These are phyloP conservation scores for Montipora cactus DNA, from an alignment of 64 coral and sea anemone species.

Conservation along the genomic window DNA sequence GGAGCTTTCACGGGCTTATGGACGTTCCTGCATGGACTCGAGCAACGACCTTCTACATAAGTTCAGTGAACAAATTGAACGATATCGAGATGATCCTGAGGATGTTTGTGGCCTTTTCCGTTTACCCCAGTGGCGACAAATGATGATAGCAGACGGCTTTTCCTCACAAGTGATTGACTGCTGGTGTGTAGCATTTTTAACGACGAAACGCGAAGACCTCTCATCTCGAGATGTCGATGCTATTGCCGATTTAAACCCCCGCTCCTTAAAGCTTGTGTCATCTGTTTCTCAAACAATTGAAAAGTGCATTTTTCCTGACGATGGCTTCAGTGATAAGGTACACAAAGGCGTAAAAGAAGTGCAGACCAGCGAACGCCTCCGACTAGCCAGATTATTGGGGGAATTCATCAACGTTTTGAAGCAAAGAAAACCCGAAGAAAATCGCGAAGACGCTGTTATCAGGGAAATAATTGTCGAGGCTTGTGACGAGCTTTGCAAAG, in stretches of 20 bases:
- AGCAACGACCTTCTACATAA: not conserved
- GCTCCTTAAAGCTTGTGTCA: not conserved
- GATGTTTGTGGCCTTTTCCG: slow-evolving; percentile 2
- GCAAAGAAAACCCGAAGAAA: not conserved
- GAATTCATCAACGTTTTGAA: slow-evolving; percentile 37
- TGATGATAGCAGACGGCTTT: slow-evolving; percentile 35
- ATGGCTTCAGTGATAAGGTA: not conserved
- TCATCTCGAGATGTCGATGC: slow-evolving; percentile 51
- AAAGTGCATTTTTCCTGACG: not conserved
- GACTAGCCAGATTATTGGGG: slow-evolving; percentile 24
- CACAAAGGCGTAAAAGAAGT: not conserved
- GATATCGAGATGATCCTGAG: not conserved
- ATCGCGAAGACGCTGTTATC: not conserved
- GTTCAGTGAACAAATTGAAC: not conserved
- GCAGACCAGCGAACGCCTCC: not conserved
- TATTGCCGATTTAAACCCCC: slow-evolving; percentile 39
- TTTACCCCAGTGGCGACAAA: slow-evolving; percentile 29
- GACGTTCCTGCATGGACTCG: not conserved
- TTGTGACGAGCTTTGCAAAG: slow-evolving; percentile 24
- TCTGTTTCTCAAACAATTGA: not conserved
- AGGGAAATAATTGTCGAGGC: not conserved
- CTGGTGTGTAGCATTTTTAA: slow-evolving; percentile 47
- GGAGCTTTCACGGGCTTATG: not conserved
- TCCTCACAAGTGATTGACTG: not conserved
- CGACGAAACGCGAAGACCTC: not conserved